A percentile compares a stretch with the other conserved stretches of the same genome.
Evolutionary conservation across 1,140 invertebrate species (phyloP).

Genomic region (Lasioglossum baleicum): DNA sequence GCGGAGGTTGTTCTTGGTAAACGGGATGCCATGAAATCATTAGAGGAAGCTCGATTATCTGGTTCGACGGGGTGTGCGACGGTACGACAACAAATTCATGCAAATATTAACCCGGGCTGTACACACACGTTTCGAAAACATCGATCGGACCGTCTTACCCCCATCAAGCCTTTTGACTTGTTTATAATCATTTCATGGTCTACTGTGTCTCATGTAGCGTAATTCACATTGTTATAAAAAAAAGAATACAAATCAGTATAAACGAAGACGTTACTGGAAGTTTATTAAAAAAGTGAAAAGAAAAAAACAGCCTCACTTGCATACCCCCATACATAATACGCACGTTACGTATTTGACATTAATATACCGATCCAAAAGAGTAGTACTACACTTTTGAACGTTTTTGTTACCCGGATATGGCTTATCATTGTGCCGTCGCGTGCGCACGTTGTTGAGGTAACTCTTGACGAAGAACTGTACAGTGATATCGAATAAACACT

Average conservation of each 20-base stretch:
- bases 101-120: slow-evolving; percentile 45
- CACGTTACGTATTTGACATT: slow-evolving; percentile 59
- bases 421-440: slow-evolving; percentile 76
- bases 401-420: slow-evolving; percentile 67
- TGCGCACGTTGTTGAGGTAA: slow-evolving; percentile 75
- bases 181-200: slow-evolving; percentile 75
- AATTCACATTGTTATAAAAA: slow-evolving; percentile 70
- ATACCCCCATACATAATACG: slow-evolving; percentile 55
- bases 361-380: slow-evolving; percentile 60
- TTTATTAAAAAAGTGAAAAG: slow-evolving; percentile 44
- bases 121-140: slow-evolving; percentile 54
- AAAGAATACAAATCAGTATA: slow-evolving; percentile 59
- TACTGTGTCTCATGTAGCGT: slow-evolving; percentile 73
- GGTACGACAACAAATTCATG: slow-evolving; percentile 64
- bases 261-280: slow-evolving; percentile 58
- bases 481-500: slow-evolving; percentile 79
- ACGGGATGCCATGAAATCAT: slow-evolving; percentile 77
- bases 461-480: slow-evolving; percentile 77
- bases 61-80: slow-evolving; percentile 62
- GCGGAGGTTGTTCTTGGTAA: slow-evolving; percentile 70
- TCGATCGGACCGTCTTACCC: slow-evolving; percentile 55
- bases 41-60: slow-evolving; percentile 65
- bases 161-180: slow-evolving; percentile 51
- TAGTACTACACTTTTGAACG: slow-evolving; percentile 56
- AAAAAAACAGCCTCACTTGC: slow-evolving; percentile 56